phyloP scores from a whole-genome alignment of 2,113 vertebrate genomes.

The Phyllostomus hastatus region DNA sequence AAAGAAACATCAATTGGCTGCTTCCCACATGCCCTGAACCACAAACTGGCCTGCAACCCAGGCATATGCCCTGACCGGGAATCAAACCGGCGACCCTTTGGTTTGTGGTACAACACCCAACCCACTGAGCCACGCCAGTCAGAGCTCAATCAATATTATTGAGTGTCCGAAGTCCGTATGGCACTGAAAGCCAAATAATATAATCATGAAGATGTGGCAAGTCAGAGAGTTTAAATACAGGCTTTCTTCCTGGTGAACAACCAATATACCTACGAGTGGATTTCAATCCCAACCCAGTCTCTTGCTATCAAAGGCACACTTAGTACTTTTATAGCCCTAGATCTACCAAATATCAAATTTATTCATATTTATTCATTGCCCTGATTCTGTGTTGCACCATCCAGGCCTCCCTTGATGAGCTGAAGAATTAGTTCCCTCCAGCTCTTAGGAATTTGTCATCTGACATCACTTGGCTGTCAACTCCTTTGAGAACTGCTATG shows the following conservation, averaged over 20 bases:
- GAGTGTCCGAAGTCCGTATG: not conserved
- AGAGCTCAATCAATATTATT: not conserved
- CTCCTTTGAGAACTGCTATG: not conserved
- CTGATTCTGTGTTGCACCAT: not conserved
- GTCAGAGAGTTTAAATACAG: not conserved
- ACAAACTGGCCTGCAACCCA: too few species aligned
- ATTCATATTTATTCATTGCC: not conserved
- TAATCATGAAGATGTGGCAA: not conserved
- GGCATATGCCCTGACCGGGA: too few species aligned
- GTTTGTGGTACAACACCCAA: too few species aligned
- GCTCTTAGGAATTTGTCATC: not conserved
- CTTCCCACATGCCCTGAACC: too few species aligned
- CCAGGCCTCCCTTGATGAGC: not conserved
- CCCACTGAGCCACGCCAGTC: too few species aligned
- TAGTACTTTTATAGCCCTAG: not conserved
- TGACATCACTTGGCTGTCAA: not conserved
- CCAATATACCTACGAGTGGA: not conserved
- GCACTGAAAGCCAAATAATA: not conserved
- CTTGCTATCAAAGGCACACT: not conserved
- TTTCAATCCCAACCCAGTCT: not conserved
- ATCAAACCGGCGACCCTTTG: too few species aligned
- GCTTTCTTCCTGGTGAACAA: not conserved
- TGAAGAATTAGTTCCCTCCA: not conserved
- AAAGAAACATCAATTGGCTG: too few species aligned
- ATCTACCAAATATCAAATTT: not conserved